Conservation (phyloP, 2,113 vertebrate species). For the Paradoxurus hermaphroditus region DNA sequence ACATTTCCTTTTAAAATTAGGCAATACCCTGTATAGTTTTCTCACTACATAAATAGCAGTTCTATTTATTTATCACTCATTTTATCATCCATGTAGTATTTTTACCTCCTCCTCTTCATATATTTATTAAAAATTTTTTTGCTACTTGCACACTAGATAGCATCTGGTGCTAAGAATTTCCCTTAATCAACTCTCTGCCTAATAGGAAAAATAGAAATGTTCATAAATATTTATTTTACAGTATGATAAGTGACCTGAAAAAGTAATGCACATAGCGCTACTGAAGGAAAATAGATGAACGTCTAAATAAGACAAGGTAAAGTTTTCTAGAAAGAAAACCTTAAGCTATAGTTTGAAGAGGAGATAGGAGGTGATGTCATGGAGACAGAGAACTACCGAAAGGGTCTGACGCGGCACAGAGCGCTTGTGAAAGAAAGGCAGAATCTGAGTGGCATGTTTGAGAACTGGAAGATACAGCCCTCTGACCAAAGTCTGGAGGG, state of each 20-base stretch:
- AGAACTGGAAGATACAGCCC: background rate
- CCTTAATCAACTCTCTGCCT: background rate
- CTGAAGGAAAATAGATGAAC: background rate
- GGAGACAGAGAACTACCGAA: background rate
- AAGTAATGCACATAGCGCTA: background rate
- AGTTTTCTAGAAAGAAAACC: background rate
- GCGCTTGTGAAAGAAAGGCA: background rate
- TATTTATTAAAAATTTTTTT: background rate
- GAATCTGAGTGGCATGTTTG: background rate
- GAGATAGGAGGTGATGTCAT: background rate
- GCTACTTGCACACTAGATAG: background rate
- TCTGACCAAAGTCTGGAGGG: background rate
- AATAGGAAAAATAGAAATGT: background rate
- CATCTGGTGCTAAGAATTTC: background rate
- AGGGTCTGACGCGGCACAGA: background rate
- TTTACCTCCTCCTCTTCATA: background rate
- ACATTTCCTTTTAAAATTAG: background rate
- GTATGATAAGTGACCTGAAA: background rate
- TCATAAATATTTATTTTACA: background rate
- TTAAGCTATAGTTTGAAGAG: background rate
- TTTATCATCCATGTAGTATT: background rate
- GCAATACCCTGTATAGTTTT: background rate
- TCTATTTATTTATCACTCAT: background rate
- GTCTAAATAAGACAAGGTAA: background rate
- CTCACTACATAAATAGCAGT: background rate